Base-by-base conservation (phyloP, 2,888 invertebrate species). In the Polietes domitor region DNA sequence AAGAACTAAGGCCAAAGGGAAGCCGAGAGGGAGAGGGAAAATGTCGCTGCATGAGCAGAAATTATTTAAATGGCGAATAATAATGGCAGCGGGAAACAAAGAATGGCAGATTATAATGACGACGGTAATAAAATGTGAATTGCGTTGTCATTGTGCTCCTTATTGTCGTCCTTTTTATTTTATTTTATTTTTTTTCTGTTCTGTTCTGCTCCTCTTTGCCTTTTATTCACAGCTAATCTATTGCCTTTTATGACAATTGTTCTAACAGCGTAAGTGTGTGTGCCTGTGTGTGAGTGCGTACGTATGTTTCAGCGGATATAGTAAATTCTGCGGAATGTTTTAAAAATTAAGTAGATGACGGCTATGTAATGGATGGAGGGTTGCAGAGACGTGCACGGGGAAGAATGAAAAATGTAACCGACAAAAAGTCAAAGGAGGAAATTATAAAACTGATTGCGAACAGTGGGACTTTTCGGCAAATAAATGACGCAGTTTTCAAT, bases 11-110 rank as follows among this genome's bases (percentile, higher is more conserved):
- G 37, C 15, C 24, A 86, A 55, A 43, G 50, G 10, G 21, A 50
- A 70, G 55, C 19, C 77, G 65, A 58, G 77, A 41, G 58, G 12
- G 12, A 17, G 17, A 65, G 63, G 12, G 28, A 65, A 37, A 50
- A 76, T 78, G 75, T 75, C 88, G 43, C 89, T 87, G 88, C 89
- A 87, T 88, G 89, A 88, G 78, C 77, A 79, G 88, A 88, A 89
- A 90, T 90, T 90, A 90, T 90, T 90, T 90, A 90, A 90, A 90
- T 90, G 91, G 91, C 90, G 90, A 88, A 90, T 90, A 91, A 90
- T 91, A 91, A 90, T 91, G 90, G 90, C 89, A 90, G 90, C 88
- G 87, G 88, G 89, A 88, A 86, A 86, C 87, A 82, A 85, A 86
- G 85, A 88, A 87, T 86, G 87, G 87, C 87, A 87, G 88, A 87